Conservation (phyloP, 2,113 vertebrate genomes). For the Echinops telfairi region DNA sequence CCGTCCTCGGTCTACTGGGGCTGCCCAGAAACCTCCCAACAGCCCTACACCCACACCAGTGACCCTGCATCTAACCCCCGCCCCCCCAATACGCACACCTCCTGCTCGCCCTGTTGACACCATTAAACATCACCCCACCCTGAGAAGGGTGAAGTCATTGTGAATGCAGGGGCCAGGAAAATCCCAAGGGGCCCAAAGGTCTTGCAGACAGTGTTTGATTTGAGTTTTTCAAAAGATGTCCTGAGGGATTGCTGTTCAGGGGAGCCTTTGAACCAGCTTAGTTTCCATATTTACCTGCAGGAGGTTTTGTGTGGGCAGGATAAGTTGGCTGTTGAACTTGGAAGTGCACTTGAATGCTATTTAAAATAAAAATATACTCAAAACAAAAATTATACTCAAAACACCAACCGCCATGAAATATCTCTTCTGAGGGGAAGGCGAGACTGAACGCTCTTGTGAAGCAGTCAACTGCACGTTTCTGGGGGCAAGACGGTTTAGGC, state of each 20-base stretch:
- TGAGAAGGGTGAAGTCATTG: background rate
- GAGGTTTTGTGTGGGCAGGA: slow-evolving; percentile 30
- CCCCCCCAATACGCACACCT: background rate
- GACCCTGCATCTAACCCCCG: background rate
- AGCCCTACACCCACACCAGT: background rate
- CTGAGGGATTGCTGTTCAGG: background rate
- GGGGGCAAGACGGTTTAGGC: background rate
- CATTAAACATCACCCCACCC: background rate
- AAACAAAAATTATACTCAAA: slow-evolving; percentile 51
- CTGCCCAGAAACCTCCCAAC: background rate
- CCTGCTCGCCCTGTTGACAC: background rate
- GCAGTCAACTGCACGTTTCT: background rate
- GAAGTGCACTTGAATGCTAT: slow-evolving; percentile 65
- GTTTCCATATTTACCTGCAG: slow-evolving; percentile 23
- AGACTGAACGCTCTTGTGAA: slow-evolving; percentile 18
- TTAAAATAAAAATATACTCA: slow-evolving; percentile 60
- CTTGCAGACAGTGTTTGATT: background rate
- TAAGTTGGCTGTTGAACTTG: slow-evolving; percentile 65
- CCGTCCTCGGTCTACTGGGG: background rate
- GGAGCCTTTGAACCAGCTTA: background rate
- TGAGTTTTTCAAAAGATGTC: slow-evolving; percentile 13
- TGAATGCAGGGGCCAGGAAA: slow-evolving; percentile 22
- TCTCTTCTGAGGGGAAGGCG: background rate
- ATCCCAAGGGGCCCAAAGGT: background rate
- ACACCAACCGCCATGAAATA: background rate